Conservation (phyloP, 2,888 invertebrate genomes). For the Dasypogon diadema region DNA sequence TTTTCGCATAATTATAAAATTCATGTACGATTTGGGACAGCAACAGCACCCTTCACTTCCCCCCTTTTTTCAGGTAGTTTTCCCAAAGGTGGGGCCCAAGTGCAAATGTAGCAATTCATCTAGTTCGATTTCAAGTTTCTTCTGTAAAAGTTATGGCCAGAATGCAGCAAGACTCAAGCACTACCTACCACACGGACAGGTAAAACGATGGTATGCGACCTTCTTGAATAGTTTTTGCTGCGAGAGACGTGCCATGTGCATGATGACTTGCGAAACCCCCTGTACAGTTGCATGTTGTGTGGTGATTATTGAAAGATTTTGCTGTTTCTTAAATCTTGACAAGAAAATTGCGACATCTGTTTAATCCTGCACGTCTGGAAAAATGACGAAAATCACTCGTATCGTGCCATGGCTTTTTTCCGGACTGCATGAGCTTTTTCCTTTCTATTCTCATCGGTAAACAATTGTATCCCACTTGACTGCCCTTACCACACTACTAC, state of each 20-base stretch:
- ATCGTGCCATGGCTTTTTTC: not conserved
- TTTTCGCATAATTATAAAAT: conserved; percentile 19
- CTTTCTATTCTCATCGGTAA: too few relatives aligned
- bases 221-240: conserved; percentile 14
- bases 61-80: not conserved
- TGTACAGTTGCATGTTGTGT: conserved; percentile 17
- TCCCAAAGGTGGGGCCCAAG: not conserved
- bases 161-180: not conserved
- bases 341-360: conserved; percentile 27
- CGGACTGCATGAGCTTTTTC: too few relatives aligned
- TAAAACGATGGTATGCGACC: conserved; percentile 8
- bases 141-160: not conserved
- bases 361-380: conserved; percentile 12
- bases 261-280: conserved; percentile 31
- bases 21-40: conserved; percentile 11
- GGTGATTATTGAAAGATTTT: conserved; percentile 39
- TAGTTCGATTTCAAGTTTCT: not conserved
- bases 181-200: too few relatives aligned
- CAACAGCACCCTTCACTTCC: conserved; percentile 18
- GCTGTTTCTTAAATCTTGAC: conserved; percentile 11
- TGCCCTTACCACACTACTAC: too few relatives aligned
- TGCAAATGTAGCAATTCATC: not conserved
- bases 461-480: too few relatives aligned
- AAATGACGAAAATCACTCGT: not conserved
- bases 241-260: conserved; percentile 24